Conservation (phyloP, 2,888 invertebrate species). For the Ophion slaviceki region DNA sequence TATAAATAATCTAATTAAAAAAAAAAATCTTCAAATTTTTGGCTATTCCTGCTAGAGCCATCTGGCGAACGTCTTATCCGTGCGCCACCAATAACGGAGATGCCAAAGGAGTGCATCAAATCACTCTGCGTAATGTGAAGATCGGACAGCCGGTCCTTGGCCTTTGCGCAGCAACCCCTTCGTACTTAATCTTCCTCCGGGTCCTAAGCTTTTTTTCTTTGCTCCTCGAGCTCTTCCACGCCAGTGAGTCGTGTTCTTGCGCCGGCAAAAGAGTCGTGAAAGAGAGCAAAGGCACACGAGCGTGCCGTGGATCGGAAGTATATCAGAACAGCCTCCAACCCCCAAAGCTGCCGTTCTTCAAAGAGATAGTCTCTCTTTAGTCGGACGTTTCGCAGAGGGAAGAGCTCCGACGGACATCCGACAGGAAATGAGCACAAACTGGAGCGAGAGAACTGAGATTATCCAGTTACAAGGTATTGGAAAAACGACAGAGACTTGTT, state of each 20-base stretch:
- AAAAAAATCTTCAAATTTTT: no score
- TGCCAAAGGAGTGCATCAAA: slow-evolving; percentile 10
- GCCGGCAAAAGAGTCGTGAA: slow-evolving; percentile 15
- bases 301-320: slow-evolving; percentile 29
- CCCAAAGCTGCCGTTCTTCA: slow-evolving; percentile 3
- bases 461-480: slow-evolving; percentile 1
- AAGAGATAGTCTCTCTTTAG: slow-evolving; percentile 7
- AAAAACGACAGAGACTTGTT: not conserved
- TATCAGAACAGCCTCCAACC: slow-evolving; percentile 8
- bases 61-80: no score
- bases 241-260: slow-evolving; percentile 10
- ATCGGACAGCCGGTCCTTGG: not conserved
- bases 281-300: slow-evolving; percentile 9
- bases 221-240: slow-evolving; percentile 8
- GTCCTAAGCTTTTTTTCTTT: slow-evolving; percentile 3
- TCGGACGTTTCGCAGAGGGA: not conserved
- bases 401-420: not conserved
- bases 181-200: slow-evolving; percentile 13
- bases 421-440: not conserved
- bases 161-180: not conserved
- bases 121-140: slow-evolving; percentile 6
- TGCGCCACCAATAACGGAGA: no score
- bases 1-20: no score
- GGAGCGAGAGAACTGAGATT: not conserved
- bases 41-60: not conserved